Conservation (phyloP, 2,888 invertebrate species). For the Baronia brevicornis region DNA sequence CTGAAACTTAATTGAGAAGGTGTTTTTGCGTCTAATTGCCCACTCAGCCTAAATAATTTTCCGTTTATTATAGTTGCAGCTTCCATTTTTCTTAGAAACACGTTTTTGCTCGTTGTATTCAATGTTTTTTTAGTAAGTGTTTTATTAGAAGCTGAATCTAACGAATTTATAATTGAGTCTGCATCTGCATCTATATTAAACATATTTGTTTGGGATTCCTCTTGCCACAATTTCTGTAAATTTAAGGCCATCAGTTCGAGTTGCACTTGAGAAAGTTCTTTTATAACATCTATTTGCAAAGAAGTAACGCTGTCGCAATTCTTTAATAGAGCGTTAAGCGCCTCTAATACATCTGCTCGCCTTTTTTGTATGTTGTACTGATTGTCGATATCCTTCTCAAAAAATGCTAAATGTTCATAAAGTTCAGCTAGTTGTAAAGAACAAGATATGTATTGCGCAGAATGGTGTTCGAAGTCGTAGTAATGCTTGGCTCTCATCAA, state of each 20-base stretch:
- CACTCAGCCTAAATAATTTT: slow-evolving; percentile 53
- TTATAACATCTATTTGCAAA: slow-evolving; percentile 71
- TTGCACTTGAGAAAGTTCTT: slow-evolving; percentile 78
- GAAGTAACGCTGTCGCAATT: slow-evolving; percentile 66
- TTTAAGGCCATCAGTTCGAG: slow-evolving; percentile 78
- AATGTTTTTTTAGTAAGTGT: slow-evolving; percentile 57
- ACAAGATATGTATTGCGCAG: slow-evolving; percentile 75
- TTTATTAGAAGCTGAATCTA: slow-evolving; percentile 55
- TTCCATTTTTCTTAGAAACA: slow-evolving; percentile 64
- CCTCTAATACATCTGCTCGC: slow-evolving; percentile 75
- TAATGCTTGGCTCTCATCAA: slow-evolving; percentile 74
- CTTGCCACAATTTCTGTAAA: slow-evolving; percentile 72
- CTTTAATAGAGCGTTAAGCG: slow-evolving; percentile 70
- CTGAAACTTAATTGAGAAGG: slow-evolving; percentile 50
- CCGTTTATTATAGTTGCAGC: slow-evolving; percentile 59
- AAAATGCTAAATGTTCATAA: slow-evolving; percentile 81
- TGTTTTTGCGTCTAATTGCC: slow-evolving; percentile 40
- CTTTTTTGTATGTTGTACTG: slow-evolving; percentile 76
- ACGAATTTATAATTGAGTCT: slow-evolving; percentile 57
- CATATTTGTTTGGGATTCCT: slow-evolving; percentile 61
- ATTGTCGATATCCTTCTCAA: slow-evolving; percentile 80
- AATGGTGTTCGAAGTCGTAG: slow-evolving; percentile 75
- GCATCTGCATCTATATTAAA: slow-evolving; percentile 50
- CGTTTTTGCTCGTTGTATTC: slow-evolving; percentile 50
- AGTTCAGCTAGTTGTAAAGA: slow-evolving; percentile 78